A percentile compares a stretch with the other conserved stretches of the same genome.
These are phyloP conservation scores for Mycteria americana DNA, from an alignment of 2,797 vertebrate genomes.

Conservation along the genomic window DNA sequence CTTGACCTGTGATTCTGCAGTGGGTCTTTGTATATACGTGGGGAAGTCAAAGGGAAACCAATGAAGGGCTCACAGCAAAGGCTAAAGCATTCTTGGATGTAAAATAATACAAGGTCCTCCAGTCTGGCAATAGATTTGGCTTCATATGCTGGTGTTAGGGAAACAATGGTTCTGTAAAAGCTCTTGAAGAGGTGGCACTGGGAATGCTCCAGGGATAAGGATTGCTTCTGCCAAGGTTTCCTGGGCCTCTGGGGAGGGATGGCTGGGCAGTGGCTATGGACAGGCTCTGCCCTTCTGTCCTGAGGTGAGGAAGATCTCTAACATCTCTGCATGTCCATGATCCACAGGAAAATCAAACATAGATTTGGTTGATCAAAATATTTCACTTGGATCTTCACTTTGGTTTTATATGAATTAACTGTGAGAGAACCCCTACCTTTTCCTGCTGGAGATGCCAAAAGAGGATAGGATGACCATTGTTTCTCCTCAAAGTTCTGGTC, in stretches of 20 bases:
- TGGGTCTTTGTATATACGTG: accelerated
- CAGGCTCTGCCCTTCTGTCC: background rate
- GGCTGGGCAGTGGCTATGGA: background rate
- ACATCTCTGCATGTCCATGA: background rate
- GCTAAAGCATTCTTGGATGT: background rate
- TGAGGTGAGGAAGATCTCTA: background rate
- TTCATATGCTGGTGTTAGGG: background rate
- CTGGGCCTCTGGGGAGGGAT: background rate
- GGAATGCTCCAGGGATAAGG: background rate
- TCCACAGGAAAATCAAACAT: background rate
- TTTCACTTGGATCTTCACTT: background rate
- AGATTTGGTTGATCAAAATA: background rate
- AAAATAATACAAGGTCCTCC: background rate
- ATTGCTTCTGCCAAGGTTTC: background rate
- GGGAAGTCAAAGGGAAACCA: background rate
- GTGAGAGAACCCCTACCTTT: background rate
- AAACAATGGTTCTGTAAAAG: background rate
- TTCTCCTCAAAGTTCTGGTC: background rate
- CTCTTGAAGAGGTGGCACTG: background rate
- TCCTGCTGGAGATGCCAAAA: background rate
- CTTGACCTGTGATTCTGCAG: background rate
- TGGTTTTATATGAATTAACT: background rate
- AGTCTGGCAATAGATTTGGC: background rate
- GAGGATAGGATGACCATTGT: background rate
- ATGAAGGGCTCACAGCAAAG: background rate